Base-by-base conservation (phyloP, 2,113 vertebrate genomes). In the Istiophorus platypterus region DNA sequence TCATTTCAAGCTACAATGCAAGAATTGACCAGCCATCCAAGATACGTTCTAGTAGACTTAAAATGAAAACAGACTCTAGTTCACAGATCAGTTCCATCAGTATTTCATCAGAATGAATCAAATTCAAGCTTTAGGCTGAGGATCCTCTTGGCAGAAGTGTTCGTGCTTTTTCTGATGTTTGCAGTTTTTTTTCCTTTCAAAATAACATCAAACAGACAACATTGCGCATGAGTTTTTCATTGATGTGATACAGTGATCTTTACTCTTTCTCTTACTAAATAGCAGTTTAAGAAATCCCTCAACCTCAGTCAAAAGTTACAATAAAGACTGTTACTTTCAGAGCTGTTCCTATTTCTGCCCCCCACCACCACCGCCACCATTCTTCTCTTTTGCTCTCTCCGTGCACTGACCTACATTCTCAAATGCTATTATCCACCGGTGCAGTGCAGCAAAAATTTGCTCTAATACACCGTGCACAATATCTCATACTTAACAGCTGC, bases 351-450 rank as follows among this genome's bases (percentile, higher is more conserved):
- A 12, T 51, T n/a, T 69, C 3, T 56, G 1, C 42, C 72, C 9
- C 34, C 47, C 27, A 37, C 49, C 12, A 18, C 15, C 57, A 5
- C 20, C 24, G n/a, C n/a, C n/a, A n/a, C 24, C 15, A 26, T 20
- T 8, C 27, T 27, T 49, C 1, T 49, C 8, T 45, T 31, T 63
- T 9, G 2, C 52, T 47, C 6, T 27, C 2, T 59, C 42, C 45
- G 6, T 63, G 27, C 47, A 22, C 56, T 84, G 85, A 78, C 88
- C 84, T 86, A 84, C 82, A 87, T 82, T 85, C 42, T 54, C 24
- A 63, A 61, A 26, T 20, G 63, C 56, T 71, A n/a, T 17, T 52
- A 70, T 54, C 11, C 74, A 76, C 47, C 52, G 54, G 52, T 78
- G 62, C 5, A 11, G 34, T 29, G 39, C 58, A 42, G 54, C 29